These are phyloP conservation scores for Galerucella calmariensis DNA, from an alignment of 2,888 invertebrate species.

Conservation along the genomic window DNA sequence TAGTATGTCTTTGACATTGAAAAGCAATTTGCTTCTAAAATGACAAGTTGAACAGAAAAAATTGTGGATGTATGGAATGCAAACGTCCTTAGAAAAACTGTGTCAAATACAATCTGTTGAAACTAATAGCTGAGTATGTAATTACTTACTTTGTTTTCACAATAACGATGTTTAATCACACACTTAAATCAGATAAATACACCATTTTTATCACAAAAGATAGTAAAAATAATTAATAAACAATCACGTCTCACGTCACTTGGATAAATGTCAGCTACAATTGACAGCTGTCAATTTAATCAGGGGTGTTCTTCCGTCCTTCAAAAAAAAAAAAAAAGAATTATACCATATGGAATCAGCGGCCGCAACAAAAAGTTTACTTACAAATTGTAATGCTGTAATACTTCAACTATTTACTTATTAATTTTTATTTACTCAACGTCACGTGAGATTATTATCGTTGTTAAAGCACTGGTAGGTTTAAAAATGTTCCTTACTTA, in stretches of 20 bases:
- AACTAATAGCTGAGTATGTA: conserved; percentile 9
- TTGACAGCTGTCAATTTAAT: conserved; percentile 24
- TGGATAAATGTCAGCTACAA: conserved; percentile 24
- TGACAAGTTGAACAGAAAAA: conserved; percentile 32
- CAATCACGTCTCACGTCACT: conserved; percentile 41
- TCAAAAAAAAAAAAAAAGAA: conserved; percentile 9
- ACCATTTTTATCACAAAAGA: conserved; percentile 46
- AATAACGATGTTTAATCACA: conserved; percentile 32
- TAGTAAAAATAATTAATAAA: conserved; percentile 43
- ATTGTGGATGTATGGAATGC: conserved; percentile 30
- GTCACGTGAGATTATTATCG: background rate
- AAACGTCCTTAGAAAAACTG: conserved; percentile 33
- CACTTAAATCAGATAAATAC: conserved; percentile 41
- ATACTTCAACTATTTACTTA: background rate
- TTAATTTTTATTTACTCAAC: background rate
- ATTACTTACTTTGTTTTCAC: conserved; percentile 34
- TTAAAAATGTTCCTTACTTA: background rate
- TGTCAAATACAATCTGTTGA: conserved; percentile 28
- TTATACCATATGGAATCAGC: conserved; percentile 3
- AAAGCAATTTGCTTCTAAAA: conserved; percentile 28
- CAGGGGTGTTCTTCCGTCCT: conserved; percentile 8
- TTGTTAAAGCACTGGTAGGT: background rate
- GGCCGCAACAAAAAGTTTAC: background rate
- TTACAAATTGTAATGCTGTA: background rate
- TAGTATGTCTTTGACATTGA: conserved; percentile 27